Base-by-base conservation (phyloP, 2,888 invertebrate genomes). In the Paralinhomoeus sp. region DNA sequence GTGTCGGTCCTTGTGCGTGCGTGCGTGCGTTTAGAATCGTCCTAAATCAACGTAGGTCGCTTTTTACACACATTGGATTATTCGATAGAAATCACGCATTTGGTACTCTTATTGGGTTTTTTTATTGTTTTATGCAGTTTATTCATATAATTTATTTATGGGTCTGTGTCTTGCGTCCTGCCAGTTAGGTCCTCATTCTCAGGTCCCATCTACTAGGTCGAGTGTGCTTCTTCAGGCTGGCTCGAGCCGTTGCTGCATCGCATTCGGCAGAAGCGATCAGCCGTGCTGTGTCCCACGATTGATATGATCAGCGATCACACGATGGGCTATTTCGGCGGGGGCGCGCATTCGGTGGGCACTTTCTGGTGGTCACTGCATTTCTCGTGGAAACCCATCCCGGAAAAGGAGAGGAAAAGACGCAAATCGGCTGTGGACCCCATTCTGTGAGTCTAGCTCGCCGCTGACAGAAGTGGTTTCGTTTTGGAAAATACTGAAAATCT, bases 221-320 rank as follows among this genome's bases (percentile, higher is more conserved):
- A n/a, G n/a, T n/a, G n/a, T n/a, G n/a, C n/a, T n/a, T n/a, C n/a
- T n/a, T n/a, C n/a, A n/a, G 31, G n/a, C 40, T 68, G 75, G 76
- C 71, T 87, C 48, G 79, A 89, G 59, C 93, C 93, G 0, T 65
- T 91, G 43, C 68, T 91, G 51, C 74, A 79, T 50, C 71, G 87
- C 43, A 78, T 91, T 58, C 77, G 78, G 64, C 75, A 81, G 51
- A 74, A 79, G 31, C 68, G 75, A 0, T 75, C 73, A 24, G 76
- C 80, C 13, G 80, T 89, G 12, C 69, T 85, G 43, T 81, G 85
- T 55, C 93, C 93, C 39, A 81, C 87, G 54, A 93, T 93, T 51
- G 93, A 93, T 67, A 78, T 81, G 45, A 84, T 93, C 54, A 80
- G 80, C 62, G 77, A 79, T 49, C 71, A 73, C 51, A 77, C 73